Conservation (phyloP, 2,113 vertebrate genomes). For the Bungarus multicinctus region DNA sequence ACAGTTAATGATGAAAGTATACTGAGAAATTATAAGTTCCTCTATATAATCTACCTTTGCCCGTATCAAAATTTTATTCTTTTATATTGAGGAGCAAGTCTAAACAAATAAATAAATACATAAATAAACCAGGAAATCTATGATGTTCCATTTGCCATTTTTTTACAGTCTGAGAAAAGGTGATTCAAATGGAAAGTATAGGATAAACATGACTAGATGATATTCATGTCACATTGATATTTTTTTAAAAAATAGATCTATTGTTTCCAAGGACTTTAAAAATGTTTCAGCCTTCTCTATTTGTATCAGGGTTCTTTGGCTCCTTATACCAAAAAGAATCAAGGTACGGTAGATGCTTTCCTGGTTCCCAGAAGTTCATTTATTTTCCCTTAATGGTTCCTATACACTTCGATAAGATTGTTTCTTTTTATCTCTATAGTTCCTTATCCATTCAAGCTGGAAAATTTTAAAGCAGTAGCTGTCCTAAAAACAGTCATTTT, state of each 20-base stretch:
- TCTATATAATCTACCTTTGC: background rate
- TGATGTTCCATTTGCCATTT: background rate
- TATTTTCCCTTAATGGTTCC: background rate
- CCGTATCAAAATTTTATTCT: background rate
- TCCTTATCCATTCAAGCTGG: background rate
- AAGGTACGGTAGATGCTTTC: background rate
- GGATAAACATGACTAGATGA: background rate
- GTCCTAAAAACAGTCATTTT: background rate
- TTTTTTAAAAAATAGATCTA: background rate
- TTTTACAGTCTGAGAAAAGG: background rate
- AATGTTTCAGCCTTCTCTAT: background rate
- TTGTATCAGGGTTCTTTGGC: background rate
- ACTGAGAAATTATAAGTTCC: background rate
- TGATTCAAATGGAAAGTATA: background rate
- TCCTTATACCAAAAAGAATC: background rate
- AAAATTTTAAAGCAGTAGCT: background rate
- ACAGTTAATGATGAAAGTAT: background rate
- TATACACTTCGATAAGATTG: background rate
- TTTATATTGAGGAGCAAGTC: background rate
- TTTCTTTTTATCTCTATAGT: background rate
- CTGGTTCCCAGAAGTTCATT: background rate
- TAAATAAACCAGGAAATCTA: background rate
- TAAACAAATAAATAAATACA: background rate
- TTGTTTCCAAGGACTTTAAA: background rate
- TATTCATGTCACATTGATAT: background rate